phyloP scores from a whole-genome alignment of 2,113 vertebrate species.

The Campylorhamphus procurvoides region DNA sequence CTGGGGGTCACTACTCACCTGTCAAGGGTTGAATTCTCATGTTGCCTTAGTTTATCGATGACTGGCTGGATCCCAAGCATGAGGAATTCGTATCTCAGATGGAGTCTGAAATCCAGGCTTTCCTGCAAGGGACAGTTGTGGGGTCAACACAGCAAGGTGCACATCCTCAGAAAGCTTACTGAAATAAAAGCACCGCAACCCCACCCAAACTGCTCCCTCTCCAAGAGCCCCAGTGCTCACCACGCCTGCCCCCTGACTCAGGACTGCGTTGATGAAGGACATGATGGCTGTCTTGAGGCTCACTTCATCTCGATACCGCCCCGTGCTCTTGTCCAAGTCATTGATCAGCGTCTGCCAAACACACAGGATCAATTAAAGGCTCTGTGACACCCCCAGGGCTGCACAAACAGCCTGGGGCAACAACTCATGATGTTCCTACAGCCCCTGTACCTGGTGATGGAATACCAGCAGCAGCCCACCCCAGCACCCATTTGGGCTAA shows the following conservation, averaged over 20 bases:
- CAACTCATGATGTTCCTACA: neutral
- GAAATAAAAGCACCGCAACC: neutral
- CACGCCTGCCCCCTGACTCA: conserved; percentile 97
- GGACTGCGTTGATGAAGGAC: conserved; percentile 98
- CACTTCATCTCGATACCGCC: conserved; percentile 96
- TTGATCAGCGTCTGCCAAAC: conserved; percentile 89
- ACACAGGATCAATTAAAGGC: neutral
- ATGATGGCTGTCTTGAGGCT: conserved; percentile 98
- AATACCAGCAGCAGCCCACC: neutral
- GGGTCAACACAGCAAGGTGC: neutral
- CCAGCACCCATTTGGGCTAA: neutral
- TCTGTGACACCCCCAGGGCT: neutral
- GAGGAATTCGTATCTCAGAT: conserved; percentile 96
- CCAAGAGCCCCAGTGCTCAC: conserved; percentile 65
- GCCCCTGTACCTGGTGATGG: neutral
- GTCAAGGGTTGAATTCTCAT: conserved; percentile 97
- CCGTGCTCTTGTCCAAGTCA: conserved; percentile 94
- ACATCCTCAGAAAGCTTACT: neutral
- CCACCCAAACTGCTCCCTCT: neutral
- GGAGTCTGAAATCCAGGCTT: conserved; percentile 97
- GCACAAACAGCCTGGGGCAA: neutral
- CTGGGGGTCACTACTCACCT: conserved; percentile 76
- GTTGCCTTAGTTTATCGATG: conserved; percentile 95
- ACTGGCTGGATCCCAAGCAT: conserved; percentile 98
- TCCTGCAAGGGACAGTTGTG: conserved; percentile 74